Evolutionary conservation across 2,888 invertebrate genomes (phyloP).

Genomic region (Ochropleura leucogaster): DNA sequence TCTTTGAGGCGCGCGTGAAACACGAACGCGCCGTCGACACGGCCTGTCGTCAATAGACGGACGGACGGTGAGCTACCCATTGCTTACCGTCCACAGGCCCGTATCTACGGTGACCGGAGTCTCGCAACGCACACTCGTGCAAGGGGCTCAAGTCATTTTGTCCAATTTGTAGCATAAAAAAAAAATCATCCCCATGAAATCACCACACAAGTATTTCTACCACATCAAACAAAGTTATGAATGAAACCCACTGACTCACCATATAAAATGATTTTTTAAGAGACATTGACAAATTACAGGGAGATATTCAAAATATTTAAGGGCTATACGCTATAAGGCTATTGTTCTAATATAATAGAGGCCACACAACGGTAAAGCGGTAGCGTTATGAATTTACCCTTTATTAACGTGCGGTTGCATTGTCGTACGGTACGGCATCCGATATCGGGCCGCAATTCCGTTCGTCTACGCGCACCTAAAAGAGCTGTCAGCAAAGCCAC

Average conservation of each 20-base stretch:
- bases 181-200: neutral
- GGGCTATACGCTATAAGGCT: conserved; percentile 26
- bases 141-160: no score
- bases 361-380: conserved; percentile 60
- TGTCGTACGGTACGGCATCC: conserved; percentile 43
- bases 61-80: no score
- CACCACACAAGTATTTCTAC: neutral
- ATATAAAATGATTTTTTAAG: conserved; percentile 57
- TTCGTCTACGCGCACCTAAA: no score
- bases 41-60: no score
- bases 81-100: no score
- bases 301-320: conserved; percentile 62
- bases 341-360: conserved; percentile 59
- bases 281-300: conserved; percentile 62
- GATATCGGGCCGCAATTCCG: neutral
- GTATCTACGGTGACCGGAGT: no score
- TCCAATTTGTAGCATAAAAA: no score
- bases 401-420: conserved; percentile 69
- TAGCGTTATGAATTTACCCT: conserved; percentile 81
- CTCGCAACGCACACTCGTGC: no score
- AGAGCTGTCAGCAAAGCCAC: no score
- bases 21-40: no score
- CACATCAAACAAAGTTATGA: conserved; percentile 23
- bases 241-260: conserved; percentile 48
- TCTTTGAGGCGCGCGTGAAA: no score